phyloP scores from a whole-genome alignment of 53 echinoderm and acorn worm genomes.

The Holothuria scabra region DNA sequence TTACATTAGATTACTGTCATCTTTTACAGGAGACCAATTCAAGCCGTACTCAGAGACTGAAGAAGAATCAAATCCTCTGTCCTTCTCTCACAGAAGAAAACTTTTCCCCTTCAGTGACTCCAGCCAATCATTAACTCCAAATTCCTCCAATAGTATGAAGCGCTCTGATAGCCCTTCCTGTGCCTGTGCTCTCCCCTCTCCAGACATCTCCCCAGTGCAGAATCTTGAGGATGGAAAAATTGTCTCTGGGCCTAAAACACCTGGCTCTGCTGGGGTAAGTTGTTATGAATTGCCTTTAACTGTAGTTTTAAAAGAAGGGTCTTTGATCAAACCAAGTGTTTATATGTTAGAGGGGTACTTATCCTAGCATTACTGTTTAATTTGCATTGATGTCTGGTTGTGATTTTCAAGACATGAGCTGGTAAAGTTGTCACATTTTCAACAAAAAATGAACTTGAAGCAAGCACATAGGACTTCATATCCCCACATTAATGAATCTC shows the following conservation, averaged over 20 bases:
- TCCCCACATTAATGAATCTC: too few species aligned
- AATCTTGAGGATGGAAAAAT: not conserved
- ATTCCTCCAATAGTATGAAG: not conserved
- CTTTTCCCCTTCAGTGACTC: constrained; percentile 71
- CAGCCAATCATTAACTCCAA: constrained; percentile 49
- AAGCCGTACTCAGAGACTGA: constrained; percentile 39
- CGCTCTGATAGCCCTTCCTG: constrained; percentile 1
- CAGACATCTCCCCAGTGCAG: constrained; percentile 60
- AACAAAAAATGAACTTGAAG: too few species aligned
- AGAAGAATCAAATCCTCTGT: constrained; percentile 51
- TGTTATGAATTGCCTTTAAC: not conserved
- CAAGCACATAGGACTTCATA: too few species aligned
- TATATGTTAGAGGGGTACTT: too few species aligned
- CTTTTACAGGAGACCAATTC: constrained; percentile 21
- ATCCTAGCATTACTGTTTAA: too few species aligned
- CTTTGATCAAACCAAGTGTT: too few species aligned
- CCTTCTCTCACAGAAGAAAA: constrained; percentile 78
- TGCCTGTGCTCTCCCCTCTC: constrained; percentile 15
- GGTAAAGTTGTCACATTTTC: too few species aligned
- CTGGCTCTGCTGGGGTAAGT: constrained; percentile 60
- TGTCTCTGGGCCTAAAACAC: constrained; percentile 52
- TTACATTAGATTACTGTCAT: not conserved
- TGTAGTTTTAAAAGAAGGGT: too few species aligned
- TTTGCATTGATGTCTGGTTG: too few species aligned
- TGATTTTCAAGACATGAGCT: too few species aligned